Conservation (phyloP, 92 coral and sea anemone genomes). For the Phenganax stokvisi region DNA sequence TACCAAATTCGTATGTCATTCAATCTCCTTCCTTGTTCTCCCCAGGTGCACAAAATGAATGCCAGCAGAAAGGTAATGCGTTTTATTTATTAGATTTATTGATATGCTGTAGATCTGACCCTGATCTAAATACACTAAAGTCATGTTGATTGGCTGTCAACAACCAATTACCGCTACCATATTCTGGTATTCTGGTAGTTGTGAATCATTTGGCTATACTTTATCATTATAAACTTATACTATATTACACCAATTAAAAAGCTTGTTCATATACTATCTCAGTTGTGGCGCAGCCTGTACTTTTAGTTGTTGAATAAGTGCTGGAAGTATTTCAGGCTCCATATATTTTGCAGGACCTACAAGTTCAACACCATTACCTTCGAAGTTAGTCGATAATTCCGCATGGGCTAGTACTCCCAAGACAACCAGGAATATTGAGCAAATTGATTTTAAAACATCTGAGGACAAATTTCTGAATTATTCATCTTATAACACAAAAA, state of each 20-base stretch:
- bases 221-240: too few species aligned
- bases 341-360: conserved; percentile 27
- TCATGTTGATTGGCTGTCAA: too few species aligned
- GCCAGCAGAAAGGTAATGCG: conserved; percentile 11
- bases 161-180: too few species aligned
- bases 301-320: background rate
- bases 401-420: conserved; percentile 11
- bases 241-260: too few species aligned
- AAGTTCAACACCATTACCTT: conserved; percentile 39
- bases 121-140: too few species aligned
- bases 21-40: conserved; percentile 22
- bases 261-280: too few species aligned
- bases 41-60: background rate
- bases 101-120: too few species aligned
- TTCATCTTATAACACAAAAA: conserved; percentile 5
- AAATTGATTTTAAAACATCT: conserved; percentile 3
- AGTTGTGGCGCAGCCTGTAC: background rate
- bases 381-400: background rate
- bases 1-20: conserved; percentile 3
- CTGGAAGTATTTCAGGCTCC: background rate
- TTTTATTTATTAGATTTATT: too few species aligned
- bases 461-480: conserved; percentile 3
- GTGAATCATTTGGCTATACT: too few species aligned
- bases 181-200: too few species aligned
- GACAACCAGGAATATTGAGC: background rate